phyloP scores from a whole-genome alignment of 2,888 invertebrate species.

The Polydesmus complanatus region DNA sequence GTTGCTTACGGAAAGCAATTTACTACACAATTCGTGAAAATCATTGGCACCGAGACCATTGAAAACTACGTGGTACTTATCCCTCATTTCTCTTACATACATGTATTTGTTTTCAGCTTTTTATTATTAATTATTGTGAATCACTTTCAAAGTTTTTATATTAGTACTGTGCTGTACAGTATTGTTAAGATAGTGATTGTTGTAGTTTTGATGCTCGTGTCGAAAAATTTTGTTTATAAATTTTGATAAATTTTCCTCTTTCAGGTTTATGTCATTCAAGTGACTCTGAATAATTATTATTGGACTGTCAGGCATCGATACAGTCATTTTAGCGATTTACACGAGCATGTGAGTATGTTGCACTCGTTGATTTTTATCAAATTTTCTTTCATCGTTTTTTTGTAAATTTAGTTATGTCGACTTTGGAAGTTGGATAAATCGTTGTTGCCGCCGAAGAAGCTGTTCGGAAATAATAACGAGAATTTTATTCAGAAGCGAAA shows the following conservation, averaged over 20 bases:
- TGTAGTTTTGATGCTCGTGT: too few relatives aligned
- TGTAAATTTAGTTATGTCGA: constrained; percentile 9
- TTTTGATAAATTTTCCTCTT: constrained; percentile 3
- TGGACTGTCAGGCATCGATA: constrained; percentile 15
- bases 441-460: constrained; percentile 17
- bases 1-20: not conserved
- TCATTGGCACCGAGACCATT: not conserved
- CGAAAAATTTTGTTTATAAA: too few relatives aligned
- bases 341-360: constrained; percentile 1
- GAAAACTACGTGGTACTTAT: too few relatives aligned
- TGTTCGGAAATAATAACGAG: constrained; percentile 17
- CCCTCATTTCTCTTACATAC: too few relatives aligned
- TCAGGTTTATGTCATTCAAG: constrained; percentile 14
- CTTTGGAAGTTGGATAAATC: constrained; percentile 12
- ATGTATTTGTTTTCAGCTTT: too few relatives aligned
- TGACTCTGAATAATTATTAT: constrained; percentile 9
- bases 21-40: not conserved
- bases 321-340: constrained; percentile 11
- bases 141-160: too few relatives aligned
- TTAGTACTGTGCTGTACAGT: too few relatives aligned
- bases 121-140: too few relatives aligned
- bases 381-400: not conserved
- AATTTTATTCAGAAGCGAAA: constrained; percentile 16
- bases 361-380: not conserved
- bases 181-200: too few relatives aligned